A percentile compares a stretch with the other conserved stretches of the same genome.
These are phyloP conservation scores for Excalfactoria chinensis DNA, from an alignment of 2,113 vertebrate species.

Conservation along the genomic window DNA sequence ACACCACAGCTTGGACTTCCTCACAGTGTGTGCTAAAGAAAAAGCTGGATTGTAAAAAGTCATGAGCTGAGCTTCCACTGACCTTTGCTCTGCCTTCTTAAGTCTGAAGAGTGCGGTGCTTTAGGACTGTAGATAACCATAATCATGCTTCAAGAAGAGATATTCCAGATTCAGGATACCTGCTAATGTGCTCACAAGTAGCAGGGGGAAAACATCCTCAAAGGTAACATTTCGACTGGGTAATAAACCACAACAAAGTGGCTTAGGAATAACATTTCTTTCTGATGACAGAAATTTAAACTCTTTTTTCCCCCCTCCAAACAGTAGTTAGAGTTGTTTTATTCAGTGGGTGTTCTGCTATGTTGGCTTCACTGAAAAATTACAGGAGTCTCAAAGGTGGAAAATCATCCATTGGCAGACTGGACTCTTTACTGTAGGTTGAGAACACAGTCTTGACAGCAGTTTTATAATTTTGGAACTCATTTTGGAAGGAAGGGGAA, in stretches of 20 bases:
- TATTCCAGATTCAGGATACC: constrained; percentile 52
- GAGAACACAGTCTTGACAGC: neutral
- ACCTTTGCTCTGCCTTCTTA: constrained; percentile 73
- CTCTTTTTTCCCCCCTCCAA: rapidly evolving
- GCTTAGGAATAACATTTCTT: neutral
- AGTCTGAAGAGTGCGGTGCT: constrained; percentile 57
- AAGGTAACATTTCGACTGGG: neutral
- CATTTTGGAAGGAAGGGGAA: constrained; percentile 9
- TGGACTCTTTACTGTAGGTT: neutral
- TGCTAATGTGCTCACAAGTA: constrained; percentile 2
- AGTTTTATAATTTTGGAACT: neutral
- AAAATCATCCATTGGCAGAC: constrained; percentile 8
- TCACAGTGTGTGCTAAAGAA: constrained; percentile 1
- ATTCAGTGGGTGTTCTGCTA: neutral
- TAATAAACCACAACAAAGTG: neutral
- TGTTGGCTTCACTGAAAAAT: constrained; percentile 10
- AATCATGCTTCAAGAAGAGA: constrained; percentile 51
- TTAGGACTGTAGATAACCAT: constrained; percentile 56
- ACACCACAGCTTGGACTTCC: constrained; percentile 52
- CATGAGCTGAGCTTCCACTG: constrained; percentile 48
- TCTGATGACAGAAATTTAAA: neutral
- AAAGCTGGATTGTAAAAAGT: constrained; percentile 42
- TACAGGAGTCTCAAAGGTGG: neutral
- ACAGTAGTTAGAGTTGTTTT: neutral
- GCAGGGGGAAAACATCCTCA: neutral